Base-by-base conservation (phyloP, 30 jellyfish, hydroid and myxozoan species). In the Phacellophora camtschatica region DNA sequence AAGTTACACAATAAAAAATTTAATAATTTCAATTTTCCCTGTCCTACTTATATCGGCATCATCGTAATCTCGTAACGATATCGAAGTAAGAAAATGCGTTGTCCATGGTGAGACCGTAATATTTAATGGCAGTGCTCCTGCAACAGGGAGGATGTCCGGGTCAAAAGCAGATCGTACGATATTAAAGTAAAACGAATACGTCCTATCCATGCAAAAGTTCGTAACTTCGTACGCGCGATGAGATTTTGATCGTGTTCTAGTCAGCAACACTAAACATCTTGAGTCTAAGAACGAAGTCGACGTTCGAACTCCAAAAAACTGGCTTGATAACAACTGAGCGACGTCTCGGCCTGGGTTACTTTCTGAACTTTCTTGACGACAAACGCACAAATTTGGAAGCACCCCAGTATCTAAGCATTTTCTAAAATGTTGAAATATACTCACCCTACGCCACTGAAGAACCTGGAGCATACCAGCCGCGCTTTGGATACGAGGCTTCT, bases 371-470 rank as follows among this genome's bases (percentile, higher is more conserved):
- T 93, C 99, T 18, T 86, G 84, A 19, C 99, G 88, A 53, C 99
- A 93, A 45, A 93, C 71, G 59, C 99, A 93, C 33, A 93, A 76
- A 25, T 93, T 89, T 35, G 94, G 91, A 10, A 77, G 81, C 1
- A 87, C 89, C 25, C 87, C 90, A 1, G 50, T 48, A 59, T 93
- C 99, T 30, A 68, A 76, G 61, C 99, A 93, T 56, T 93, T 93
- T 24, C 96, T 55, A 54, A 77, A 93, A 67, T 93, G 99, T 42
- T 93, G 99, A 66, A 61, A 93, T 7, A 93, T 93, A 71, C 95
- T 93, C 2, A 93, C 99, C 10, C 99, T 87, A 39, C 97, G 99
- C 99, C 99, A 93, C 31, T 78, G 86, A 12, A 77, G 61, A 32
- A 87, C 66, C 13, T 54, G 55, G 45, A 80, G 69, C 19, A 30